phyloP scores from a whole-genome alignment of 1,140 invertebrate genomes.

The Sminthurinus signatus region DNA sequence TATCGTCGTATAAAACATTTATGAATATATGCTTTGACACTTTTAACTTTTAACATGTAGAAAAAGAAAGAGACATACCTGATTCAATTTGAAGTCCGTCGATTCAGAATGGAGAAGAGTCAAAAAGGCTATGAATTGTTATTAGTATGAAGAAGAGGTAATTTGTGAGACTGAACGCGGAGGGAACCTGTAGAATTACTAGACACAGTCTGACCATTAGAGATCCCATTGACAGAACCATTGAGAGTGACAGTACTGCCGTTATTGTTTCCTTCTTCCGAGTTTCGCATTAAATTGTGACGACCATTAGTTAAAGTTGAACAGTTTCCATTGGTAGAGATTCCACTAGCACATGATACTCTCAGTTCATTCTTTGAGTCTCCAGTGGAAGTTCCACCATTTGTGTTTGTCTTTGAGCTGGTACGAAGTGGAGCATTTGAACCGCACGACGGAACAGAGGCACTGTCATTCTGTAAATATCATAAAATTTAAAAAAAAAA shows the following conservation, averaged over 20 bases:
- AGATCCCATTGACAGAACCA: constrained; percentile 22
- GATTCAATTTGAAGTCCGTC: too few relatives aligned
- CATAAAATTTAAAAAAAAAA: not conserved
- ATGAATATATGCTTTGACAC: too few relatives aligned
- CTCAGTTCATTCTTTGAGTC: constrained; percentile 36
- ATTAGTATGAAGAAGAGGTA: constrained; percentile 39
- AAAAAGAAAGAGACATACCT: too few relatives aligned
- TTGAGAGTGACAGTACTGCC: constrained; percentile 31
- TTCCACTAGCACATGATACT: constrained; percentile 33
- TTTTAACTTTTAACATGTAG: too few relatives aligned
- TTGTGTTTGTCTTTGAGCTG: constrained; percentile 38
- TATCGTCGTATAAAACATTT: too few relatives aligned
- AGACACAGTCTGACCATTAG: constrained; percentile 16
- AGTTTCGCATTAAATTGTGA: constrained; percentile 19
- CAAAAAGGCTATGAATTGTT: constrained; percentile 36
- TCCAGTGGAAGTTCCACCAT: constrained; percentile 33
- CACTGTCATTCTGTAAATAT: constrained; percentile 34
- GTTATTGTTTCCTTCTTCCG: constrained; percentile 36
- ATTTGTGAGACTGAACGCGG: constrained; percentile 38
- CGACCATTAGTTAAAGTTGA: constrained; percentile 34
- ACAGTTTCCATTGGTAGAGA: constrained; percentile 31
- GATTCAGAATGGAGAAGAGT: not conserved
- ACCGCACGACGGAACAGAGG: constrained; percentile 37
- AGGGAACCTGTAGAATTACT: constrained; percentile 35
- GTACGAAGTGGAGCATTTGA: constrained; percentile 30